Evolutionary conservation across 2,888 invertebrate genomes (phyloP).

Genomic region (Ephialtes manifestator): DNA sequence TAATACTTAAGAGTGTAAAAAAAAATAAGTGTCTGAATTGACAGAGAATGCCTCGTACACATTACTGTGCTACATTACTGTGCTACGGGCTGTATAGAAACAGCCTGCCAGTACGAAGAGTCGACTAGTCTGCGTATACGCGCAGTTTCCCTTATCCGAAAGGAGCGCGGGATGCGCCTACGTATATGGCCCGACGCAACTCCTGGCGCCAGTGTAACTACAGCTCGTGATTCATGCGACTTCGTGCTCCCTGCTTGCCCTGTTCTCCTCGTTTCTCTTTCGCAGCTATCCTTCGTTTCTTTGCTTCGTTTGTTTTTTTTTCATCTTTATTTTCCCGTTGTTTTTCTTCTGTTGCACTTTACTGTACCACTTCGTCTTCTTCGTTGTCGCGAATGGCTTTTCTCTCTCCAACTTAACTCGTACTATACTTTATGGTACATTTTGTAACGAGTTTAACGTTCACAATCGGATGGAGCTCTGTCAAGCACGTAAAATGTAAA

Average conservation of each 20-base stretch:
- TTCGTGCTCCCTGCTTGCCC: constrained; percentile 50
- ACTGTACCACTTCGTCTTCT: constrained; percentile 26
- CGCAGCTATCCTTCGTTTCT: constrained; percentile 8
- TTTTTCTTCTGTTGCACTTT: not conserved
- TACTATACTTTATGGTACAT: not conserved
- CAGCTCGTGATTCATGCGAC: constrained; percentile 70
- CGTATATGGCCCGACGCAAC: constrained; percentile 72
- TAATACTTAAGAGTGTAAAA: not conserved
- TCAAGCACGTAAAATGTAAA: constrained; percentile 13
- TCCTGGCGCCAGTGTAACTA: constrained; percentile 71
- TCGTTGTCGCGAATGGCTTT: not conserved
- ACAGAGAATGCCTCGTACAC: not conserved
- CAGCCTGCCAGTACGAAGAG: constrained; percentile 7
- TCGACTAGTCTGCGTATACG: constrained; percentile 51
- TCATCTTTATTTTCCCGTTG: constrained; percentile 15
- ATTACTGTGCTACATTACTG: not conserved
- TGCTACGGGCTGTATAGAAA: constrained; percentile 7
- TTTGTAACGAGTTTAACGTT: constrained; percentile 4
- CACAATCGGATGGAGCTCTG: not conserved
- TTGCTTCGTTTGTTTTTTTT: not conserved
- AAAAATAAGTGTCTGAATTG: not conserved
- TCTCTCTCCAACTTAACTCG: constrained; percentile 7
- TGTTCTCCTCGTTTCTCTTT: constrained; percentile 45
- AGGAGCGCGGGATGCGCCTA: constrained; percentile 67
- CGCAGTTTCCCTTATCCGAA: constrained; percentile 68